phyloP scores from a whole-genome alignment of 2,888 invertebrate species.

The Lithophane ornitopus region DNA sequence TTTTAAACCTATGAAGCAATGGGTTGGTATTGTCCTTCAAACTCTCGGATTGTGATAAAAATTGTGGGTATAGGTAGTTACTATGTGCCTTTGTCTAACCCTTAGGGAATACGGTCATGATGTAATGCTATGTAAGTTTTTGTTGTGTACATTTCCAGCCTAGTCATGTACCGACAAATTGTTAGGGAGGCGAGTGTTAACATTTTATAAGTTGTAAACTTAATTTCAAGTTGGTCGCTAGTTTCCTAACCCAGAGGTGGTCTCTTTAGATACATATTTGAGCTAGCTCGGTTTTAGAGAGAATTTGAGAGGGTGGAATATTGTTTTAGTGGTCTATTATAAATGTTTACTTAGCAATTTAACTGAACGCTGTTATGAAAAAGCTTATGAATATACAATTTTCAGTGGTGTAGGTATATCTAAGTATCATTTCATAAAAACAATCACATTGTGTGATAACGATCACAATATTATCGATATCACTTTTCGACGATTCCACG shows the following conservation, averaged over 20 bases:
- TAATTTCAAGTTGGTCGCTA: conserved; percentile 51
- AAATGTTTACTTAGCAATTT: conserved; percentile 30
- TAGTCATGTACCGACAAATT: conserved; percentile 34
- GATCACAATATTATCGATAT: background rate
- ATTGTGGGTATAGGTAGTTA: background rate
- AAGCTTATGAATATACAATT: too few species aligned
- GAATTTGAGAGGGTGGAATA: conserved; percentile 28
- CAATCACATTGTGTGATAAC: background rate
- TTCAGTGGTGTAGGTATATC: too few species aligned
- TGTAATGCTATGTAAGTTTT: background rate
- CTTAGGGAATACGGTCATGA: background rate
- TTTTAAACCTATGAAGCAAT: too few species aligned
- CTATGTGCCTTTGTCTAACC: too few species aligned
- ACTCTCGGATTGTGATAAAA: too few species aligned
- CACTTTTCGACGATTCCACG: background rate
- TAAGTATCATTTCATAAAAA: background rate
- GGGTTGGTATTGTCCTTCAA: too few species aligned
- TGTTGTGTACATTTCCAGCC: conserved; percentile 11
- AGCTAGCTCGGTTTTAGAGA: conserved; percentile 3
- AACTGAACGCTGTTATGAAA: background rate
- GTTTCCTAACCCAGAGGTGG: conserved; percentile 19
- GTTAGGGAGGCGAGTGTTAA: conserved; percentile 37
- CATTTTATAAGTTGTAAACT: conserved; percentile 59
- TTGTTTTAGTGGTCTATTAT: conserved; percentile 29
- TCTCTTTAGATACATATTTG: conserved; percentile 39